These are phyloP conservation scores for Parauchenoglanis punctatus DNA, from an alignment of 2,797 vertebrate species.

Conservation along the genomic window DNA sequence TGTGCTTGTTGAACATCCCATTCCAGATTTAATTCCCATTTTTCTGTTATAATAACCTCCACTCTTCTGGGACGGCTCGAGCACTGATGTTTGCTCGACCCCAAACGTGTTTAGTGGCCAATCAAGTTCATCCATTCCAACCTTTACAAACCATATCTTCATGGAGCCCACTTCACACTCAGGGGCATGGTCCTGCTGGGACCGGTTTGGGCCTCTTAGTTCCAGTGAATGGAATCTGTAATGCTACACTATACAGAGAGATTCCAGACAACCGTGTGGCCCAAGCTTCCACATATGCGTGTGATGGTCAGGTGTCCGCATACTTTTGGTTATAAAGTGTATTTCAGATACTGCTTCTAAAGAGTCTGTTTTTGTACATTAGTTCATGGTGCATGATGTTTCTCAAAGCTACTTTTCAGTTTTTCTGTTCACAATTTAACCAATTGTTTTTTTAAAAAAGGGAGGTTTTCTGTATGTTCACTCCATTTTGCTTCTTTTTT, in stretches of 20 bases:
- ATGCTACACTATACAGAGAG: background rate
- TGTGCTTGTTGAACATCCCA: background rate
- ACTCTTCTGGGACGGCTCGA: background rate
- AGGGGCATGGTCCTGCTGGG: background rate
- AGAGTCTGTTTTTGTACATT: background rate
- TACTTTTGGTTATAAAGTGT: background rate
- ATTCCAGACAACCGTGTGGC: background rate
- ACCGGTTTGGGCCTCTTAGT: background rate
- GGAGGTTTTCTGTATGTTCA: no score
- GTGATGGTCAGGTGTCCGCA: background rate
- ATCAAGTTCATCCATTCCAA: background rate
- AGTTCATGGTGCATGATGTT: background rate
- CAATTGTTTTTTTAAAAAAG: background rate
- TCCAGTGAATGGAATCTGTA: background rate
- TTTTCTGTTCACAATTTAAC: background rate
- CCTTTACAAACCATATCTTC: background rate
- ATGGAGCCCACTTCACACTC: background rate
- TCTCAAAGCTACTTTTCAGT: background rate
- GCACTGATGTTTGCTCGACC: background rate
- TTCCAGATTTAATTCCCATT: background rate
- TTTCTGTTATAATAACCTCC: background rate
- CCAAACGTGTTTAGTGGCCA: background rate
- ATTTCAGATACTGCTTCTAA: constrained; percentile 1
- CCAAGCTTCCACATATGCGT: background rate
- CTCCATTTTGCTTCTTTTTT: no score